Base-by-base conservation (phyloP, 2,888 invertebrate genomes). In the Dromius quadrimaculatus region DNA sequence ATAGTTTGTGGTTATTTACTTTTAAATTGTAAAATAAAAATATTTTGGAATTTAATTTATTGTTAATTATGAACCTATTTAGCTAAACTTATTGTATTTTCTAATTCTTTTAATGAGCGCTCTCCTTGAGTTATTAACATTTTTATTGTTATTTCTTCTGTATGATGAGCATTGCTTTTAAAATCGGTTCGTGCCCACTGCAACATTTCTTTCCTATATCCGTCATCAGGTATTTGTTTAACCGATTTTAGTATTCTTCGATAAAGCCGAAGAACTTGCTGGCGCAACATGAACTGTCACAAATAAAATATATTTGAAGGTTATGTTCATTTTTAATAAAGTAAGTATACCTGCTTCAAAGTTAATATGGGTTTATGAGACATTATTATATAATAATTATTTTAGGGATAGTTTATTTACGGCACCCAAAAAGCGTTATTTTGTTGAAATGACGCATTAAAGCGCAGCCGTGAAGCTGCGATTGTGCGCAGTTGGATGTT, bases 131-230 rank as follows among this genome's bases (percentile, higher is more conserved):
- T 85, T n/a, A 92, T 79, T 79, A 90, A 83, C 79, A 89, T 87
- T 82, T 91, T 92, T 11, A 93, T 91, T 0, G 88, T 83, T 1
- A 89, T 85, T 83, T 93, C 92, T 77, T 94, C 93, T 1, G 85
- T 87, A 72, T 90, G 87, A 74, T 90, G 83, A 77, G 87, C 88
- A 79, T 94, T 91, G 1, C 84, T 86, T 74, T 86, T 87, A 78
- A 94, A 94, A 78, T 94, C 94, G 11, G 85, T 80, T 66, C 90
- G 84, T 0, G 90, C 89, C 93, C 94, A 94, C 50, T 88, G 85
- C 69, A 82, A 86, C 15, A 94, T 81, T 75, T 94, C 92, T 1
- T 81, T 76, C 71, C 87, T 86, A 62, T 90, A 89, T 1, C 78
- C 80, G 74, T 86, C 81, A 78, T 92, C 90, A 0, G 90, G 87